Base-by-base conservation (phyloP, 2,113 vertebrate genomes). In the Channa argus region DNA sequence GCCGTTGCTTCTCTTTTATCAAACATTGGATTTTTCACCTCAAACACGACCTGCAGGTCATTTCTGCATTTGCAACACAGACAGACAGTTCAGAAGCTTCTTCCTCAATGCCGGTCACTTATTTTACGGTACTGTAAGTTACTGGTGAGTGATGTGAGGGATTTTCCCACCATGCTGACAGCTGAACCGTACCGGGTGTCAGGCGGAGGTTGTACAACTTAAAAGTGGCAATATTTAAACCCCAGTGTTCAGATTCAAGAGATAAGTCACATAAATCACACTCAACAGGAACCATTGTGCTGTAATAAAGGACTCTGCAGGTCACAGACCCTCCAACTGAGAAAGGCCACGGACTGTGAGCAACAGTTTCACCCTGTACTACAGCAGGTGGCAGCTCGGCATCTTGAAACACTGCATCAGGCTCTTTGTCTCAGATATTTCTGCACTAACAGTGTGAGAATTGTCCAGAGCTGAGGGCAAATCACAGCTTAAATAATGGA, bases 1-100 rank as follows among this genome's bases (percentile, higher is more conserved):
- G 37, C 34, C 8, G 12, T 6, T 2, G 13, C 52, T 45, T 47
- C 53, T 77, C 60, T 67, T 78, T 74, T 67, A 45, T 77, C 49
- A 5, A 38, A 6, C 12, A 12, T 63, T 58, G 53, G 15, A 66
- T 52, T 81, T 63, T 15, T 55, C 46, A 56, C 60, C 50, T 65
- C 49, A 76, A 51, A 75, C 60, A 13, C 4, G 63, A 37, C 58
- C 68, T 69, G 68, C 5, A 2, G 43, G 59, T 72, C 45, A 6
- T 14, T 8, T n/a, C 36, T 34, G 41, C 8, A 3, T 71, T 51
- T 5, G 3, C 33, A 8, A 37, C 41, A 45, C n/a, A 11, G 34
- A 34, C 34, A 9, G 49, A 53, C 12, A 5, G 34, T 0, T 12
- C 14, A 34, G 0, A n/a, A n/a, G n/a, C n/a, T n/a, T n/a, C n/a